Evolutionary conservation across 2,888 invertebrate genomes (phyloP).

Genomic region (Philonicus albiceps): DNA sequence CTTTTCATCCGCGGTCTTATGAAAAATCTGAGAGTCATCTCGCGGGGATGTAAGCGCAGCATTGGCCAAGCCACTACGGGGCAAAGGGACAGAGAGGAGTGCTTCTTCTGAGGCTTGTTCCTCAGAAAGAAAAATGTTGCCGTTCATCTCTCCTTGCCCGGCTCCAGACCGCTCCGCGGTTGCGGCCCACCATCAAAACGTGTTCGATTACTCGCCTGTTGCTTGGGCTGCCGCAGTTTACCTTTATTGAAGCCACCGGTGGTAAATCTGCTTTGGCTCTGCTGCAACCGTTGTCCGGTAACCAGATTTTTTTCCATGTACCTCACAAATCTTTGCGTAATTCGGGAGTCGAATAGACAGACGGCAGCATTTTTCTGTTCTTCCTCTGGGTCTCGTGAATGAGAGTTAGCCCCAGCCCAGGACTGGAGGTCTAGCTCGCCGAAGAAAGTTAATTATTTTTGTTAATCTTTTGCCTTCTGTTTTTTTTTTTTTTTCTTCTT

Average conservation of each 20-base stretch:
- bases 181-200: background rate
- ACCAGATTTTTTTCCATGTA: background rate
- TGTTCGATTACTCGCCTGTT: slow-evolving; percentile 43
- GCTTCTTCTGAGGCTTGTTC: background rate
- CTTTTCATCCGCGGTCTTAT: slow-evolving; percentile 9
- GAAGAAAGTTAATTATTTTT: slow-evolving; percentile 38
- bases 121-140: slow-evolving; percentile 18
- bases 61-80: too few relatives aligned
- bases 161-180: background rate
- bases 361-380: slow-evolving; percentile 32
- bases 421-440: background rate
- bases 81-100: background rate
- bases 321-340: slow-evolving; percentile 48
- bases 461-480: background rate
- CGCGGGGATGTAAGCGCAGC: background rate
- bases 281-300: background rate
- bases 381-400: slow-evolving; percentile 3
- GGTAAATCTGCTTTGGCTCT: slow-evolving; percentile 31
- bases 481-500: background rate
- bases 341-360: slow-evolving; percentile 46
- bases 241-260: slow-evolving; percentile 43
- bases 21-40: slow-evolving; percentile 4
- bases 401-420: background rate
- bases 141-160: background rate
- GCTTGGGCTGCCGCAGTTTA: slow-evolving; percentile 43